These are phyloP conservation scores for Lagorchestes hirsutus DNA, from an alignment of 2,797 vertebrate genomes.

Conservation along the genomic window DNA sequence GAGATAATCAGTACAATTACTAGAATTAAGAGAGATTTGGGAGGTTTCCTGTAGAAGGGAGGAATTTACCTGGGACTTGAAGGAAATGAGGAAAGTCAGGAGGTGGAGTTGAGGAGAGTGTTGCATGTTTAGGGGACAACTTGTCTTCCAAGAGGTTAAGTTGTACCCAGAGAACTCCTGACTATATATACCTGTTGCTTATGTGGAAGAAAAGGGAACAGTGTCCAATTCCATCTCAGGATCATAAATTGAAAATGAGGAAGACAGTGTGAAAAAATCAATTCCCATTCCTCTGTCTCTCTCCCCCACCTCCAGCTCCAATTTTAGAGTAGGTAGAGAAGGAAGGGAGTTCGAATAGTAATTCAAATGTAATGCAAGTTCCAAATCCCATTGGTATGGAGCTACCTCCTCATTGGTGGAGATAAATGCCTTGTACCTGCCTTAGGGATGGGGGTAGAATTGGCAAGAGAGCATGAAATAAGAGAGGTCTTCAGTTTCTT, in stretches of 20 bases:
- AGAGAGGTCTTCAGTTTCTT: neutral
- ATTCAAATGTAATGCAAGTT: neutral
- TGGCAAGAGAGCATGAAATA: neutral
- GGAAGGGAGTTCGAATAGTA: neutral
- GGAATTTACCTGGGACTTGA: too few relatives aligned
- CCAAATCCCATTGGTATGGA: neutral
- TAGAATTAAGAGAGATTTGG: too few relatives aligned
- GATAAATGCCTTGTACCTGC: neutral
- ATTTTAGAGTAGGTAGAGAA: neutral
- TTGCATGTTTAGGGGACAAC: too few relatives aligned
- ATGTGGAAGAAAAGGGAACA: too few relatives aligned
- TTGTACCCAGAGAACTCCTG: too few relatives aligned
- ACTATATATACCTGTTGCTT: too few relatives aligned
- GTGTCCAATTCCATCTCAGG: neutral
- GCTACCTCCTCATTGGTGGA: neutral
- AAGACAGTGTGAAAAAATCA: neutral
- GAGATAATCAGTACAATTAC: too few relatives aligned
- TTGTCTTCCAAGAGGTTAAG: too few relatives aligned
- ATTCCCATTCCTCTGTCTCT: neutral
- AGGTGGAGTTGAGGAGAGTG: too few relatives aligned
- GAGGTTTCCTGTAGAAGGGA: too few relatives aligned
- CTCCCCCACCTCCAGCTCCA: neutral
- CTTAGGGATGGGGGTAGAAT: neutral
- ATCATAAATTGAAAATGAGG: neutral
- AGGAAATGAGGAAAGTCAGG: too few relatives aligned